A percentile compares a stretch with the other conserved stretches of the same genome.
These are phyloP conservation scores for Sinonovacula constricta DNA, from an alignment of 1,140 invertebrate genomes.

Conservation along the genomic window DNA sequence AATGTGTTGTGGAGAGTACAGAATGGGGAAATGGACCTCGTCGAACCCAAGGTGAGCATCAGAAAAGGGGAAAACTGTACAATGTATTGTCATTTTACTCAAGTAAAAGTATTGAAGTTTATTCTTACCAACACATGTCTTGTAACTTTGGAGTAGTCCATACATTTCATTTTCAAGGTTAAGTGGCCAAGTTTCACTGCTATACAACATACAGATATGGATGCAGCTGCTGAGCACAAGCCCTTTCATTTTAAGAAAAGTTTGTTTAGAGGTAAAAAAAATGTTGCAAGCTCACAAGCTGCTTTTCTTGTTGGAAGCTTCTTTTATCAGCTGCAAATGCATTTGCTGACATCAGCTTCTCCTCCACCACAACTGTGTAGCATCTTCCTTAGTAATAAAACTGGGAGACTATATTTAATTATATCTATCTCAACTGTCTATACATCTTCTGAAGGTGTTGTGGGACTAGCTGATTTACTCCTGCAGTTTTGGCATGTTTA, in stretches of 20 bases:
- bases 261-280: neutral
- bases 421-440: neutral
- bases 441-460: neutral
- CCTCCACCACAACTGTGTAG: too few species aligned
- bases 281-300: neutral
- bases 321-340: neutral
- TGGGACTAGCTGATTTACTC: neutral
- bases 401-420: neutral
- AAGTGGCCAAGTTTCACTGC: neutral
- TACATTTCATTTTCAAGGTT: neutral
- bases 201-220: neutral
- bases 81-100: too few species aligned
- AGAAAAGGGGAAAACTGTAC: too few species aligned
- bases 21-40: constrained; percentile 92
- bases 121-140: too few species aligned
- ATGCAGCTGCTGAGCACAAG: neutral
- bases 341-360: neutral
- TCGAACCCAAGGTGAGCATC: constrained; percentile 89
- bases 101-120: too few species aligned
- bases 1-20: constrained; percentile 92
- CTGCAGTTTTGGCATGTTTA: neutral
- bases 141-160: too few species aligned
- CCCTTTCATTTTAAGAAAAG: neutral
- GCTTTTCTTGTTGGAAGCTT: too few species aligned
- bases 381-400: neutral